Conservation (phyloP, 1,140 invertebrate species). For the Colletes latitarsis region DNA sequence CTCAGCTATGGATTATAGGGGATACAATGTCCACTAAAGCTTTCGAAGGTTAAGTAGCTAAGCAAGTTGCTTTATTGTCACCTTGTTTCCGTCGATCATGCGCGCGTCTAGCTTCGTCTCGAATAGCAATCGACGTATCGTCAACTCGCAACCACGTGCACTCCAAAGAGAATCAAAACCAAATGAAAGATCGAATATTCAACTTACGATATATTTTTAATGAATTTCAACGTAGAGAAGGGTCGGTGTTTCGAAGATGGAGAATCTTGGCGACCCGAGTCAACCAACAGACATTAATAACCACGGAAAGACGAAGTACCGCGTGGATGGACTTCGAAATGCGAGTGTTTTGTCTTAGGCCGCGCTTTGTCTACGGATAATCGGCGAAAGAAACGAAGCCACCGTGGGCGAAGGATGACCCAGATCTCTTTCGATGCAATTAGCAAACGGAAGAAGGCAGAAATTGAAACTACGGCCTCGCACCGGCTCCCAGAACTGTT, state of each 20-base stretch:
- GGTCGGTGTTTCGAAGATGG: no score
- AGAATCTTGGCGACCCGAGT: neutral
- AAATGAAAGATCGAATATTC: no score
- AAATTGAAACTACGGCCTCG: slow-evolving; percentile 5
- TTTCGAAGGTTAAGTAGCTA: no score
- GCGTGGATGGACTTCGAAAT: neutral
- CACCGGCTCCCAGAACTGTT: slow-evolving; percentile 15
- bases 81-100: slow-evolving; percentile 9
- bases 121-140: neutral
- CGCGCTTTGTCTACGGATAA: slow-evolving; percentile 16
- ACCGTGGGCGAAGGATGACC: slow-evolving; percentile 24
- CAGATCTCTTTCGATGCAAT: slow-evolving; percentile 12
- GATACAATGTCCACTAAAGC: no score
- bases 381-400: slow-evolving; percentile 2
- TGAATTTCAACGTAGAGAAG: no score
- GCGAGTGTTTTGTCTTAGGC: slow-evolving; percentile 10
- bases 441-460: slow-evolving; percentile 4
- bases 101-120: no score
- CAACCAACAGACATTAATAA: no score
- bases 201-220: no score
- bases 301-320: neutral
- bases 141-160: no score
- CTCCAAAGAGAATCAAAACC: no score
- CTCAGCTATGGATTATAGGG: no score
- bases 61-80: no score